Conservation (phyloP, 2,797 vertebrate species). For the Galago senegalensis region DNA sequence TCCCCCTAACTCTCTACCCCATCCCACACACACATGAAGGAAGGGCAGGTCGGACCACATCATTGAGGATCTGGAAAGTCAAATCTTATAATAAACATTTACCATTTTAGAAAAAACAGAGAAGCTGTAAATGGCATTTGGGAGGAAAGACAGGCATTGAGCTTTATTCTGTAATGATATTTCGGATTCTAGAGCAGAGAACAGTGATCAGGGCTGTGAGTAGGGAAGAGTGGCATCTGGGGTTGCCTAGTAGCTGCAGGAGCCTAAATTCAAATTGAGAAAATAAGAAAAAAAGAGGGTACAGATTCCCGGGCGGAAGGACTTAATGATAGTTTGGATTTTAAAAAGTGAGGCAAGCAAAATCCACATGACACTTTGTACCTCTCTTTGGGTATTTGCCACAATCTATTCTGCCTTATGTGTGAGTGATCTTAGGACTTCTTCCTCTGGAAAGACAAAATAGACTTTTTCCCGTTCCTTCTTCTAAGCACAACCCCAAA, state of each 20-base stretch:
- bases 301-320: neutral
- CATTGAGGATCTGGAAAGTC: slow-evolving; percentile 38
- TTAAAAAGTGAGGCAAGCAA: slow-evolving; percentile 37
- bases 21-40: neutral
- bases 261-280: slow-evolving; percentile 32
- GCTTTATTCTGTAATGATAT: slow-evolving; percentile 36
- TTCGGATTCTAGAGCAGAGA: neutral
- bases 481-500: slow-evolving; percentile 5
- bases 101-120: slow-evolving; percentile 52
- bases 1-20: neutral
- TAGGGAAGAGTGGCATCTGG: neutral
- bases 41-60: slow-evolving; percentile 16
- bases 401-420: neutral
- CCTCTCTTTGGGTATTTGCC: neutral
- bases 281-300: neutral
- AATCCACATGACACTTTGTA: slow-evolving; percentile 8
- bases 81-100: slow-evolving; percentile 22
- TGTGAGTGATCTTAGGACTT: neutral
- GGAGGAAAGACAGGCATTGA: neutral
- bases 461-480: neutral
- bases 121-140: slow-evolving; percentile 37
- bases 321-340: neutral
- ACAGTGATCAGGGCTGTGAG: neutral
- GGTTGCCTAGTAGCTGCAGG: neutral
- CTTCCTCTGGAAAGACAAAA: slow-evolving; percentile 29